Conservation (phyloP, 92 coral and sea anemone species). For the Epizoanthus rinbou region DNA sequence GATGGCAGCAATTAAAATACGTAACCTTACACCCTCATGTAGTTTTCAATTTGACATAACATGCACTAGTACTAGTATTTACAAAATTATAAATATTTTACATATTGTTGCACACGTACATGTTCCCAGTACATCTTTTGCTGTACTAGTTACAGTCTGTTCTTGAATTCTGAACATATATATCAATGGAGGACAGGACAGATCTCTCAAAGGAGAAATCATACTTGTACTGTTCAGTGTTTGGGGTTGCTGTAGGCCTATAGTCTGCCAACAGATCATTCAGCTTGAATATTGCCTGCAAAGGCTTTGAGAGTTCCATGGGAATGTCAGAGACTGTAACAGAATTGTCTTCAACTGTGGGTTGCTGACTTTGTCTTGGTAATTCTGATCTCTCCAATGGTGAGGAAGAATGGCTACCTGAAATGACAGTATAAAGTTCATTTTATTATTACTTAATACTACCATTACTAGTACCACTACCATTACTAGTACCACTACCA, state of each 20-base stretch:
- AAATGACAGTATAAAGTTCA: neutral
- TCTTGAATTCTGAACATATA: neutral
- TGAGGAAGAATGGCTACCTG: neutral
- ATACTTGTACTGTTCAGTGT: constrained; percentile 63
- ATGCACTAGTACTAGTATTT: too few relatives aligned
- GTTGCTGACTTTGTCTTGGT: neutral
- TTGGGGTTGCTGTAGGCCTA: neutral
- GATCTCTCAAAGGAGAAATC: constrained; percentile 78
- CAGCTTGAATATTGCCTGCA: constrained; percentile 39
- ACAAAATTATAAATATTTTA: too few relatives aligned
- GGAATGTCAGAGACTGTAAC: constrained; percentile 82
- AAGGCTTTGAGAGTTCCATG: constrained; percentile 65
- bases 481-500: too few relatives aligned
- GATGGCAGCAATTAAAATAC: too few relatives aligned
- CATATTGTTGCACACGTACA: too few relatives aligned
- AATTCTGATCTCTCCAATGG: neutral
- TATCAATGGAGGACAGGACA: constrained; percentile 37
- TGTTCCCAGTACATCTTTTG: too few relatives aligned
- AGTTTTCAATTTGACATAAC: too few relatives aligned
- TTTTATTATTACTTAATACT: too few relatives aligned
- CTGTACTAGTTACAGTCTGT: neutral
- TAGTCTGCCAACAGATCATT: neutral
- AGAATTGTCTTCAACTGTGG: constrained; percentile 48
- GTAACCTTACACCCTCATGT: too few relatives aligned
- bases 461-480: too few relatives aligned